A percentile compares a stretch with the other conserved stretches of the same genome.
Conservation (phyloP, 2,888 invertebrate genomes). For the Panopea generosa region DNA sequence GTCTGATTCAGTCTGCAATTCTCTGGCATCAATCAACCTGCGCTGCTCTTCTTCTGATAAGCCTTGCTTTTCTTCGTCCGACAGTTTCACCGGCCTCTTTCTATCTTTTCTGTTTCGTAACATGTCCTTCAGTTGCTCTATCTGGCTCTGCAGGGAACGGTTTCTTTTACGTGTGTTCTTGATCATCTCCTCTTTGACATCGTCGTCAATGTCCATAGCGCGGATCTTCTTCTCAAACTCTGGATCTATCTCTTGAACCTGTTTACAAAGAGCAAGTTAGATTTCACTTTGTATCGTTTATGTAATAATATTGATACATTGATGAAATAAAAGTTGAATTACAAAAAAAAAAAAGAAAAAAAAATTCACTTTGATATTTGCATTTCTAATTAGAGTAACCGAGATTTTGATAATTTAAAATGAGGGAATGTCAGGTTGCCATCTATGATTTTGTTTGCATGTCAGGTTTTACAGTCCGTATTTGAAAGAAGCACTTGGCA, state of each 20-base stretch:
- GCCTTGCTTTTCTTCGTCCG: slow-evolving; percentile 66
- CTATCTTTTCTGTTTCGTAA: slow-evolving; percentile 65
- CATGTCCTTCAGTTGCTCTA: slow-evolving; percentile 67
- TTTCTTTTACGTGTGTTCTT: slow-evolving; percentile 60
- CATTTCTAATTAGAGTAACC: too few relatives aligned
- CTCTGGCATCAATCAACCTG: slow-evolving; percentile 63
- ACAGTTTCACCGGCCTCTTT: slow-evolving; percentile 56
- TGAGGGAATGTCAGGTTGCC: too few relatives aligned
- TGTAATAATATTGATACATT: too few relatives aligned
- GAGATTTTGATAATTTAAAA: too few relatives aligned
- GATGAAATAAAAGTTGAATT: too few relatives aligned
- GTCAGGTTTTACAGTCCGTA: too few relatives aligned
- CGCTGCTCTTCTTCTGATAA: slow-evolving; percentile 74
- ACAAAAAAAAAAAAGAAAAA: too few relatives aligned
- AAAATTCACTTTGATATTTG: too few relatives aligned
- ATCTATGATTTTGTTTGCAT: too few relatives aligned
- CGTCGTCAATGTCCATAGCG: slow-evolving; percentile 63
- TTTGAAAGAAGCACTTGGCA: too few relatives aligned
- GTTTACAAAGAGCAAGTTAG: background rate
- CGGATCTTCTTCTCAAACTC: slow-evolving; percentile 70
- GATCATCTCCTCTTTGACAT: slow-evolving; percentile 68
- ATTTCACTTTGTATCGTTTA: background rate
- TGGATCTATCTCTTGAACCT: slow-evolving; percentile 61
- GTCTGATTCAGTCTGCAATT: slow-evolving; percentile 77
- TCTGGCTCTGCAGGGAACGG: slow-evolving; percentile 61